Base-by-base conservation (phyloP, 2,797 vertebrate genomes). In the Coracias cyanogaster region DNA sequence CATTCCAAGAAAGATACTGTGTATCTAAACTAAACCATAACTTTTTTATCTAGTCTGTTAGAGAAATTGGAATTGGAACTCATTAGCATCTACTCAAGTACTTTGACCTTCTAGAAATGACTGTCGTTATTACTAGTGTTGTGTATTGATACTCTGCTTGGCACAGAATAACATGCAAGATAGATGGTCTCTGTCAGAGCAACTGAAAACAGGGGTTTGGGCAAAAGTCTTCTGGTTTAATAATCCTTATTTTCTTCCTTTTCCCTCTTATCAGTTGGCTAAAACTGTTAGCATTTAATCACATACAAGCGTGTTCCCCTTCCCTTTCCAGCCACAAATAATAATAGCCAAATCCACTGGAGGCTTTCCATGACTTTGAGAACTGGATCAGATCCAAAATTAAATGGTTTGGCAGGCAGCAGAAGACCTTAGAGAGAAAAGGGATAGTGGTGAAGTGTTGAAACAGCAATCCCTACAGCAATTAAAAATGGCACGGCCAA, bases 271-370 rank as follows among this genome's bases (percentile, higher is more conserved):
- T 87, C 78, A 72, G 41, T 64, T 81, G 52, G 49, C 65, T 94
- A 72, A 89, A 95, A 96, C 89, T 48, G 57, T 71, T 54, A 84
- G 52, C 35, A 48, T 94, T 95, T 94, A 92, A 82, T 80, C 70
- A 61, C 64, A 94, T 26, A 84, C 60, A 83, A 74, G 29, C 3
- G 2, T 64, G 58, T 85, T 91, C 52, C 55, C 55, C 31, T 86
- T 94, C 86, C 67, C 74, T 57, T 89, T 94, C 67, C 67, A 95
- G 65, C 12, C 61, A 87, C 71, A 84, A 87, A 82, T 82, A 95
- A 62, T 91, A 94, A 95, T 39, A 90, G 80, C 62, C 80, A 65
- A 19, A 69, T 69, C 67, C 83, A 74, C 71, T 95, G 86, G 66
- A 95, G 78, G 74, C 92, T 81, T 87, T 92, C 81, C 89, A 71